Evolutionary conservation across 2,113 vertebrate genomes (phyloP), one percentile per base, ranked within the genome.

Genomic region (Dissostichus mawsoni): DNA sequence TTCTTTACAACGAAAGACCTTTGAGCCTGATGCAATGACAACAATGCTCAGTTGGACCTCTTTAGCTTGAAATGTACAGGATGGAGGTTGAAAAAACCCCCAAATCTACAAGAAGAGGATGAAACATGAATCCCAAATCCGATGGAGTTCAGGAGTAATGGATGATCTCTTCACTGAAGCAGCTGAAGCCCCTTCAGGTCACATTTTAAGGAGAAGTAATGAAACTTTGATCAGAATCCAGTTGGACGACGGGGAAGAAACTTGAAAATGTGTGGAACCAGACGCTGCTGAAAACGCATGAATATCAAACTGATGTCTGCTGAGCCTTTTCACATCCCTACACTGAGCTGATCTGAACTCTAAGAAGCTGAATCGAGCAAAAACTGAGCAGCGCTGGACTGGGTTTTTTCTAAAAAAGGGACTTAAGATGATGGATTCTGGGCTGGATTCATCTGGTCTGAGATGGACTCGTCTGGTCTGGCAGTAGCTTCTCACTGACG

Each of bases 401-500:
- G 25, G 16, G 29, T 4, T 29, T 50, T 69, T 68, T 75, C 23
- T 17, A 4, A 64, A 4, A 64, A 51, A 0, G 17, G n/a, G 47
- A 47, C 69, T 51, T 11, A 11, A 57, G 18, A 13, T 70, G 44
- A 51, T 44, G 4, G 53, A 36, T 13, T 7, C 66, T 48, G 66
- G 53, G 57, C 66, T 47, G 69, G 78, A 68, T 69, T 8, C 3
- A 41, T 65, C 23, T 20, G 52, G 72, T 45, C 68, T 59, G 71
- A 68, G 5, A 1, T 51, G 58, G 53, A 65, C 62, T 50, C 6
- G 64, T 76, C 67, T 33, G 66, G 65, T 81, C 56, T n/a, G 76
- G 41, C 74, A 83, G 78, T 81, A 80, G 66, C 29, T 29, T 20
- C 51, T 65, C 20, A 53, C 78, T 71, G 62, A 72, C 45, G 59